A percentile compares a stretch with the other conserved stretches of the same genome.
These are phyloP conservation scores for Rutpela maculata DNA, from an alignment of 2,888 invertebrate genomes.

Conservation along the genomic window DNA sequence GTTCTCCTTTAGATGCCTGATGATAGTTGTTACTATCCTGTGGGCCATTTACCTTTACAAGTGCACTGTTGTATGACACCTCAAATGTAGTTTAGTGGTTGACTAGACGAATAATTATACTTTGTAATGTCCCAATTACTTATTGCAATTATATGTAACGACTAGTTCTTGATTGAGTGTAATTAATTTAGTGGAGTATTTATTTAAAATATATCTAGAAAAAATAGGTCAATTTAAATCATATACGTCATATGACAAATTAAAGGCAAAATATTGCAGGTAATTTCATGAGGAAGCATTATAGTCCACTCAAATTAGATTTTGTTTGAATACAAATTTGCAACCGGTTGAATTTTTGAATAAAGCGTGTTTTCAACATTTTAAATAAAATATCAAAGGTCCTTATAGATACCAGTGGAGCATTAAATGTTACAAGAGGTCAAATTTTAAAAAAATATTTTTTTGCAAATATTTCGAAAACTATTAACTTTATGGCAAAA, in stretches of 20 bases:
- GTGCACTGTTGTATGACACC: not conserved
- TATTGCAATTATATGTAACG: not conserved
- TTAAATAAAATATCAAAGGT: too few species aligned
- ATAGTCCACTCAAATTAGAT: too few species aligned
- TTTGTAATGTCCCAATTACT: slow-evolving; percentile 9
- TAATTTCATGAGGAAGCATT: not conserved
- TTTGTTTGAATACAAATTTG: too few species aligned
- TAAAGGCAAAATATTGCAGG: not conserved
- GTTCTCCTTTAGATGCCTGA: slow-evolving; percentile 18
- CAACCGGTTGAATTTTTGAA: too few species aligned
- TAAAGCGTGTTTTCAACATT: too few species aligned
- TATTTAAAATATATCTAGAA: too few species aligned
- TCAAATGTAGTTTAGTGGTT: slow-evolving; percentile 17
- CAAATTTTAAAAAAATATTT: too few species aligned
- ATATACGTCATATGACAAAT: not conserved
- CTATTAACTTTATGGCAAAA: too few species aligned
- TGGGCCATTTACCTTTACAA: slow-evolving; percentile 16
- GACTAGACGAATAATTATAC: slow-evolving; percentile 20
- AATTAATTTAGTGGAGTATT: not conserved
- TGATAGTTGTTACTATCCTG: slow-evolving; percentile 7
- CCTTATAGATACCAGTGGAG: too few species aligned
- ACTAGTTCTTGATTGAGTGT: slow-evolving; percentile 8
- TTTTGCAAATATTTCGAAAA: too few species aligned
- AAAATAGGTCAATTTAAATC: not conserved
- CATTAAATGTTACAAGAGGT: too few species aligned